Evolutionary conservation across 2,113 vertebrate species (phyloP).

Genomic region (Motacilla tschutschensis): DNA sequence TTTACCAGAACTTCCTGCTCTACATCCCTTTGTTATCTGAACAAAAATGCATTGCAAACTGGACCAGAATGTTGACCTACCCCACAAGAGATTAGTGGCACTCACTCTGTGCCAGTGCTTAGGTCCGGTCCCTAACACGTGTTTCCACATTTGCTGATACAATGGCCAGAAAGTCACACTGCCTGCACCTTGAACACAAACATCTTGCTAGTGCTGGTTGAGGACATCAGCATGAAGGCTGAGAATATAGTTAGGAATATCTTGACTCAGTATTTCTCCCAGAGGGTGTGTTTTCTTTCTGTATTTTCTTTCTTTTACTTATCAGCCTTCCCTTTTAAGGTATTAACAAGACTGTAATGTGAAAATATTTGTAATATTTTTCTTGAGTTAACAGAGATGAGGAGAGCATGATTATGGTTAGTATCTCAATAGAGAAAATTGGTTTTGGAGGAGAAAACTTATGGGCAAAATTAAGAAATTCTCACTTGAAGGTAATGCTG

Average conservation of each 20-base stretch:
- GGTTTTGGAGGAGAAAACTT: background rate
- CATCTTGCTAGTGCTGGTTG: background rate
- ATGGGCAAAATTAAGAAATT: background rate
- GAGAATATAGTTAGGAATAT: background rate
- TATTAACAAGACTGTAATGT: background rate
- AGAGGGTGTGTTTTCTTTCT: rapidly evolving
- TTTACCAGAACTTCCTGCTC: background rate
- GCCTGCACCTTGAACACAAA: background rate
- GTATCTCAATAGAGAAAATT: background rate
- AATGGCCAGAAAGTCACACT: background rate
- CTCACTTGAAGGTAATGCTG: background rate
- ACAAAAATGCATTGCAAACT: background rate
- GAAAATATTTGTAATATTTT: background rate
- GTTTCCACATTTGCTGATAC: background rate
- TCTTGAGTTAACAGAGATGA: background rate
- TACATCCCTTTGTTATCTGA: background rate
- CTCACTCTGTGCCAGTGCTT: background rate
- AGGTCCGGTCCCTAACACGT: background rate
- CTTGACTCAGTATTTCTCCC: background rate
- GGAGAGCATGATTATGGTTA: background rate
- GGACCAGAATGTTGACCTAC: background rate
- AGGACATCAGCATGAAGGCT: background rate
- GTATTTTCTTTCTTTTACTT: background rate
- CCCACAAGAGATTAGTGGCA: background rate
- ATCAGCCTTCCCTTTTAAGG: background rate